Base-by-base conservation (phyloP, 1,140 invertebrate species). In the Leptestheria dahalacensis region DNA sequence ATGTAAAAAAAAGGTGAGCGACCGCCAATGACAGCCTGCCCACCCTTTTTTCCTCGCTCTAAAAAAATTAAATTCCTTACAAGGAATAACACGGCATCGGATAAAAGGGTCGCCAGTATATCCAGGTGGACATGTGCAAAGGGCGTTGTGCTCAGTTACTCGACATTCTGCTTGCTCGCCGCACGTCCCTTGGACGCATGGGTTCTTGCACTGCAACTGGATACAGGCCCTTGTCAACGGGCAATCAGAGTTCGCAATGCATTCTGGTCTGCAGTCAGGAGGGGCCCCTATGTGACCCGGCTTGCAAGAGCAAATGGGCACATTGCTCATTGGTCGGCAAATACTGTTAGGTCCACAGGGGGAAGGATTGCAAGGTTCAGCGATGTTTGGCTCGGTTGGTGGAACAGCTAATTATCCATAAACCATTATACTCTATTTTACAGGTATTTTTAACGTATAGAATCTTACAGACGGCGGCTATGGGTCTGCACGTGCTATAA, bases 181-280 rank as follows among this genome's bases (percentile, higher is more conserved):
- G 67, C 88, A 91, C 4, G 83, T 78, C 51, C 85, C 83, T 15
- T 86, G 86, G 68, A n/a, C n/a, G n/a, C 86, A 92, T 21, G 86
- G 88, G 74, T 91, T 81, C 64, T 68, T 72, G 68, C 85, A 88
- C 71, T 81, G 82, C 62, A 84, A 81, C 67, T 80, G 81, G 15
- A 80, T 75, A 65, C 85, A 88, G n/a, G 84, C 70, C 33, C 47
- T 23, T 49, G 79, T 76, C 48, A 80, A 75, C 2, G 84, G 74
- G 69, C 88, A 91, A 61, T 91, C 88, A 1, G 84, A 81, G 68
- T 87, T 91, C 66, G 86, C 78, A 0, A 86, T 82, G 70, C 88
- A 91, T 71, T 91, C 86, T n/a, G 87, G 87, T 62, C 85, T 73
- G 69, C 83, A 85, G 62, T 79, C 75, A 0, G 79, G 73, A 57